Conservation (phyloP, 2,113 vertebrate species). For the Pteronura brasiliensis region DNA sequence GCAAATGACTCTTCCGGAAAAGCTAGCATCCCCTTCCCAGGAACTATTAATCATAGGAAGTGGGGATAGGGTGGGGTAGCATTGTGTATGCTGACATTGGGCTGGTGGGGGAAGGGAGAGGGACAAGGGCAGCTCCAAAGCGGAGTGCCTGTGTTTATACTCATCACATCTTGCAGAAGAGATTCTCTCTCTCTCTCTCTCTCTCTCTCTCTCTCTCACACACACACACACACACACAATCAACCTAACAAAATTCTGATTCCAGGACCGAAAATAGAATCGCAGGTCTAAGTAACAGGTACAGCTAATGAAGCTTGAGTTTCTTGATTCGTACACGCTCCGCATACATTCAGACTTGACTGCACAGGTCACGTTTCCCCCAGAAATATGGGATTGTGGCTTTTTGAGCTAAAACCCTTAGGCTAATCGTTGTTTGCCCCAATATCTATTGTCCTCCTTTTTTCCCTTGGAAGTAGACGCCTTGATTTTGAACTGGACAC, state of each 20-base stretch:
- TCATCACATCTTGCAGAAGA: slow-evolving; percentile 29
- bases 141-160: slow-evolving; percentile 42
- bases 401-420: background rate
- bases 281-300: background rate
- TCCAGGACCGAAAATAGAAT: background rate
- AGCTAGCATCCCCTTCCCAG: slow-evolving; percentile 47
- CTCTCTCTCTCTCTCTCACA: background rate
- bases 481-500: background rate
- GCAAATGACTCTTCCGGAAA: slow-evolving; percentile 48
- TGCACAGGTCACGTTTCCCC: background rate
- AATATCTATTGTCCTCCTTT: background rate
- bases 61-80: slow-evolving; percentile 48
- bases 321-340: background rate
- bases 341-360: background rate
- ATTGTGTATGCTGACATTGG: background rate
- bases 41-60: slow-evolving; percentile 68
- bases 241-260: background rate
- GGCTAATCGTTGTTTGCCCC: background rate
- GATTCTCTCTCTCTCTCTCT: background rate
- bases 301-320: background rate
- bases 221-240: background rate
- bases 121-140: slow-evolving; percentile 39
- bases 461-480: background rate
- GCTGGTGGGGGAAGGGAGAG: background rate
- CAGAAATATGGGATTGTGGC: background rate